A percentile compares a stretch with the other conserved stretches of the same genome.
These are phyloP conservation scores for Atopsyche davidsoni DNA, from an alignment of 1,140 invertebrate species.

Conservation along the genomic window DNA sequence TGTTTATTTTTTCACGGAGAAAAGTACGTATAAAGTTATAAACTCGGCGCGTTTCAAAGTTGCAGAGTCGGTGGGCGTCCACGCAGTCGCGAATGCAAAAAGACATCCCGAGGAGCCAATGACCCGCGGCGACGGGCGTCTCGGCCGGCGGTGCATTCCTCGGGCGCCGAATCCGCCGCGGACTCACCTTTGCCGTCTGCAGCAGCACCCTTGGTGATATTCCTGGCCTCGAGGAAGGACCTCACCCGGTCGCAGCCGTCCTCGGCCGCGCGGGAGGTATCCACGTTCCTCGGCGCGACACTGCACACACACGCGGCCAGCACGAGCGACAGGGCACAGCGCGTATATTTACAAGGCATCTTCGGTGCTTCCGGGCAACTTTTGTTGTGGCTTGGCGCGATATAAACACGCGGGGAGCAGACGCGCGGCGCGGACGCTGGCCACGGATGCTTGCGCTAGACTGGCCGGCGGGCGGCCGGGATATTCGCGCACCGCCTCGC, in stretches of 20 bases:
- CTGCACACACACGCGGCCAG: constrained; percentile 7
- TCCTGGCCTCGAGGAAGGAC: constrained; percentile 8
- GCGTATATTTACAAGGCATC: constrained; percentile 13
- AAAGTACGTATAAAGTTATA: too few relatives aligned
- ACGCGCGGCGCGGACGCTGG: constrained; percentile 9
- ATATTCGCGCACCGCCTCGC: constrained; percentile 2
- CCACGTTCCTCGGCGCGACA: constrained; percentile 4
- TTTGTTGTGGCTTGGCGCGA: background rate
- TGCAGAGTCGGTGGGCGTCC: too few relatives aligned
- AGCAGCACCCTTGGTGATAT: constrained; percentile 1
- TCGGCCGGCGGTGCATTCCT: too few relatives aligned
- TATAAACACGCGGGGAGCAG: background rate
- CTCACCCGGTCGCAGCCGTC: constrained; percentile 2
- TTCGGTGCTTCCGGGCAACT: constrained; percentile 8
- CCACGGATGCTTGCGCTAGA: constrained; percentile 7
- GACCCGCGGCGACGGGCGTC: too few relatives aligned
- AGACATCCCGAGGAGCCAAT: too few relatives aligned
- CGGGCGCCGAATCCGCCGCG: too few relatives aligned
- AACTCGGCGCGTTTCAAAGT: too few relatives aligned
- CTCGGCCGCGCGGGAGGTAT: background rate
- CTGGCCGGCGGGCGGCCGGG: constrained; percentile 9
- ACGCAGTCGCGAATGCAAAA: too few relatives aligned
- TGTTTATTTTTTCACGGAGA: too few relatives aligned
- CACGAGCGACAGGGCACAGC: constrained; percentile 8
- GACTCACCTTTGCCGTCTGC: constrained; percentile 15